Evolutionary conservation across 2,113 vertebrate species (phyloP).

Genomic region (Tragelaphus scriptus): DNA sequence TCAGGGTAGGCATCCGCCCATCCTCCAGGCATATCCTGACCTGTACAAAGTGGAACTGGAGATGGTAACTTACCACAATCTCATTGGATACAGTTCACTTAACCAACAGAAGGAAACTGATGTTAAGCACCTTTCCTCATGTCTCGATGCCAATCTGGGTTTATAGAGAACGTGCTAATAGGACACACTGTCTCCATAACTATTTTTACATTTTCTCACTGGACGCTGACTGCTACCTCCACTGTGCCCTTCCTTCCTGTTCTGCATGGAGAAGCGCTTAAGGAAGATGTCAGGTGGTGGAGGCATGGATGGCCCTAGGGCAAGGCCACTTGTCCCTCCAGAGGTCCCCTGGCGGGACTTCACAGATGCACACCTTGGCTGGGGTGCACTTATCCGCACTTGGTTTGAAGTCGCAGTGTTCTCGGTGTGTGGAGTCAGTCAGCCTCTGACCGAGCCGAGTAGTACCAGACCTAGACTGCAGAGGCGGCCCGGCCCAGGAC

Average conservation of each 20-base stretch:
- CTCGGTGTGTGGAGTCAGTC: neutral
- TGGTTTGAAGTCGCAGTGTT: neutral
- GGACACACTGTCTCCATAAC: neutral
- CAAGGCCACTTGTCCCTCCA: accelerated
- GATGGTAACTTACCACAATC: neutral
- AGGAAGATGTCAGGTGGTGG: accelerated
- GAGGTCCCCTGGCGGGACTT: accelerated
- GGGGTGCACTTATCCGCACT: neutral
- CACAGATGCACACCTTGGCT: neutral
- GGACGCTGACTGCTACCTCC: neutral
- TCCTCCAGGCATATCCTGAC: neutral
- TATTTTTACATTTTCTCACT: neutral
- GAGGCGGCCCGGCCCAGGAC: neutral
- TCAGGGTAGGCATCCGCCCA: neutral
- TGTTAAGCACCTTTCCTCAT: neutral
- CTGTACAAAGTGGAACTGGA: neutral
- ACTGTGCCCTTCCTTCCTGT: neutral
- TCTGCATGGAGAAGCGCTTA: neutral
- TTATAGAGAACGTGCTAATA: neutral
- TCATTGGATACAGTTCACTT: neutral
- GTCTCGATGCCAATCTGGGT: neutral
- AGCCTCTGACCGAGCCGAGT: accelerated
- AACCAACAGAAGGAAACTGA: neutral
- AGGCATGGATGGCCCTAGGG: neutral
- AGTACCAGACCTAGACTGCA: neutral